Percentiles rank a stretch among this genome's conserved stretches.
These are phyloP conservation scores for Allophyes oxyacanthae DNA, from an alignment of 2,888 invertebrate genomes.

Conservation along the genomic window DNA sequence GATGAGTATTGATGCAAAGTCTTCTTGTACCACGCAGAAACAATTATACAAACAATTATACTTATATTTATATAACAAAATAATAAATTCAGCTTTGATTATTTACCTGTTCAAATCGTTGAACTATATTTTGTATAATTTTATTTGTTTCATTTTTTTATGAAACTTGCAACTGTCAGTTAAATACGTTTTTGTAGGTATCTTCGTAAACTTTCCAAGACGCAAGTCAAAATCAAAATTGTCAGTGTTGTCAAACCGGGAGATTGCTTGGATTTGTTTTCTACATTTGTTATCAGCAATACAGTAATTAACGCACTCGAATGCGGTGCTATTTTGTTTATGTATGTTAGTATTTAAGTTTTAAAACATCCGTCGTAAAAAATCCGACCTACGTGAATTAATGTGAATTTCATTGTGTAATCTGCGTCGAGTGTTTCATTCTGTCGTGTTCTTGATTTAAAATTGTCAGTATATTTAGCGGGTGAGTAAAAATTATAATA, in stretches of 20 bases:
- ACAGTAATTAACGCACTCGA: conserved; percentile 14
- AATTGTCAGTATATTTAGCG: neutral
- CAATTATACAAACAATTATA: too few relatives aligned
- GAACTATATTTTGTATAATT: too few relatives aligned
- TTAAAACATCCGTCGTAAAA: conserved; percentile 13
- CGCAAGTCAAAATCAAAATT: too few relatives aligned
- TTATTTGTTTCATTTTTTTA: too few relatives aligned
- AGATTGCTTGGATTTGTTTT: conserved; percentile 31
- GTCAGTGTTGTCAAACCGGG: conserved; percentile 1
- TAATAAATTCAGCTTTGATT: too few relatives aligned
- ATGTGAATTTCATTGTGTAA: conserved; percentile 23
- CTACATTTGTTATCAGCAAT: conserved; percentile 11
- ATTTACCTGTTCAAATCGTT: too few relatives aligned
- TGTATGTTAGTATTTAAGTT: conserved; percentile 23
- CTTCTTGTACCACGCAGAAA: too few relatives aligned
- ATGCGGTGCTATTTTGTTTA: conserved; percentile 2
- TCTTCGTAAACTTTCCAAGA: too few relatives aligned
- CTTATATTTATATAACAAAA: too few relatives aligned
- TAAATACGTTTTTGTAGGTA: too few relatives aligned
- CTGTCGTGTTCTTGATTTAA: neutral
- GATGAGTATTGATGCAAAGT: too few relatives aligned
- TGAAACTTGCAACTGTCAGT: too few relatives aligned
- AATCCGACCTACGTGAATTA: neutral
- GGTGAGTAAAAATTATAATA: conserved; percentile 1
- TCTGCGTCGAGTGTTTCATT: neutral